A percentile compares a stretch with the other conserved stretches of the same genome.
phyloP scores from a whole-genome alignment of 2,113 vertebrate species.

The Carassius carassius region DNA sequence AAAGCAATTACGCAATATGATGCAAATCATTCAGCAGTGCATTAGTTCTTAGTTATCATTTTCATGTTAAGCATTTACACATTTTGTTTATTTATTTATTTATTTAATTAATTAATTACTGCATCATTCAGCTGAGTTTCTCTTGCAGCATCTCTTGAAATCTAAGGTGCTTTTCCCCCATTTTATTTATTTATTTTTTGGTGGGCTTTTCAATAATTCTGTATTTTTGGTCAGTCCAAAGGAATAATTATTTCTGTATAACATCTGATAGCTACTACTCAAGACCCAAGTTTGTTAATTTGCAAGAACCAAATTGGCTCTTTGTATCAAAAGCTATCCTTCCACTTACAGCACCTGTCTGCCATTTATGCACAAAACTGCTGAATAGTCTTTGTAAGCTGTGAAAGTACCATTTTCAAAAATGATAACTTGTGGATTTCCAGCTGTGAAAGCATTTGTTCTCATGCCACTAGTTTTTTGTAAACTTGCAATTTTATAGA shows the following conservation, averaged over 20 bases:
- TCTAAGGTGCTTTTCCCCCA: background rate
- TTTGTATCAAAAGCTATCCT: background rate
- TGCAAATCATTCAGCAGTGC: background rate
- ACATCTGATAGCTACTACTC: background rate
- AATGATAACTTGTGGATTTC: background rate
- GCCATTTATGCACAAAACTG: constrained; percentile 8
- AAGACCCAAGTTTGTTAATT: background rate
- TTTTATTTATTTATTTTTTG: too few relatives aligned
- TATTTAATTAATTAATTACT: too few relatives aligned
- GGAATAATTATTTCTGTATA: background rate
- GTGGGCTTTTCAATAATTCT: background rate
- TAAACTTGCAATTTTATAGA: background rate
- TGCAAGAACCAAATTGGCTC: too few relatives aligned
- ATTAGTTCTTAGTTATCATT: background rate
- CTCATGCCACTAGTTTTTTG: background rate
- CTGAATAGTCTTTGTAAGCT: background rate
- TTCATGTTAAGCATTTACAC: background rate
- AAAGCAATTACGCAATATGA: background rate
- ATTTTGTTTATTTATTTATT: background rate
- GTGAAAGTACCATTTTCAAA: background rate
- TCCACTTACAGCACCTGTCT: background rate
- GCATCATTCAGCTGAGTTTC: background rate
- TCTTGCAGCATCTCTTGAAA: background rate
- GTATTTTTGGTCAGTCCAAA: background rate
- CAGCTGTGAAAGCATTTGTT: background rate